phyloP scores from a whole-genome alignment of 2,113 vertebrate genomes.

The Colinus virginianus region DNA sequence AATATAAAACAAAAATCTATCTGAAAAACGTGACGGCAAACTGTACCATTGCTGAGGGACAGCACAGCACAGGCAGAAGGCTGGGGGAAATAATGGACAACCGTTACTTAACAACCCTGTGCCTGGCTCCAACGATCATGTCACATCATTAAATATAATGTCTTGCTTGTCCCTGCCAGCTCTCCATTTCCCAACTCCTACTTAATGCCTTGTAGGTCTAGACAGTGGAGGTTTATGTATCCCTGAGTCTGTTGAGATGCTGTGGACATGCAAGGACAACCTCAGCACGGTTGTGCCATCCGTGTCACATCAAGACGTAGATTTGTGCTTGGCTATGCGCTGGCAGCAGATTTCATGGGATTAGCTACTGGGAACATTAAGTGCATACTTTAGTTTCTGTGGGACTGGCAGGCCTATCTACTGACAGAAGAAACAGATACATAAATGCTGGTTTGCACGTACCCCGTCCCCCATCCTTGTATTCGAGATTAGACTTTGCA shows the following conservation, averaged over 20 bases:
- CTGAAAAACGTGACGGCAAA: not conserved
- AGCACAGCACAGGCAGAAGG: not conserved
- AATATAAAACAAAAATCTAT: not conserved
- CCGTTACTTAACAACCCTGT: not conserved
- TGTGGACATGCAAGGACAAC: not conserved
- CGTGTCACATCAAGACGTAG: not conserved
- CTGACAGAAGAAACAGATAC: slow-evolving; percentile 43
- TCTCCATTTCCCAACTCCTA: not conserved
- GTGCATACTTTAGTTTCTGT: slow-evolving; percentile 1
- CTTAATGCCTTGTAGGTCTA: slow-evolving; percentile 18
- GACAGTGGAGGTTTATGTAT: not conserved
- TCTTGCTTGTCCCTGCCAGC: not conserved
- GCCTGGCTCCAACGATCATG: not conserved
- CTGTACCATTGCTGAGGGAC: not conserved
- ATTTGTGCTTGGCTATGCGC: not conserved
- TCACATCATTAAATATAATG: not conserved
- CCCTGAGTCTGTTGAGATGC: not conserved
- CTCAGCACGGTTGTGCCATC: not conserved
- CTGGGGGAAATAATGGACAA: slow-evolving; percentile 5
- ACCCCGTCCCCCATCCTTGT: not conserved
- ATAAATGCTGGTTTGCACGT: slow-evolving; percentile 19
- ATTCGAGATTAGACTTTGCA: slow-evolving; percentile 12
- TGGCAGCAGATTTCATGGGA: slow-evolving; percentile 26
- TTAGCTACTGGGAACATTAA: slow-evolving; percentile 34
- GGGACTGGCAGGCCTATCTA: slow-evolving; percentile 37